These are phyloP conservation scores for Sycobia sp. DNA, from an alignment of 1,140 invertebrate species.

Conservation along the genomic window DNA sequence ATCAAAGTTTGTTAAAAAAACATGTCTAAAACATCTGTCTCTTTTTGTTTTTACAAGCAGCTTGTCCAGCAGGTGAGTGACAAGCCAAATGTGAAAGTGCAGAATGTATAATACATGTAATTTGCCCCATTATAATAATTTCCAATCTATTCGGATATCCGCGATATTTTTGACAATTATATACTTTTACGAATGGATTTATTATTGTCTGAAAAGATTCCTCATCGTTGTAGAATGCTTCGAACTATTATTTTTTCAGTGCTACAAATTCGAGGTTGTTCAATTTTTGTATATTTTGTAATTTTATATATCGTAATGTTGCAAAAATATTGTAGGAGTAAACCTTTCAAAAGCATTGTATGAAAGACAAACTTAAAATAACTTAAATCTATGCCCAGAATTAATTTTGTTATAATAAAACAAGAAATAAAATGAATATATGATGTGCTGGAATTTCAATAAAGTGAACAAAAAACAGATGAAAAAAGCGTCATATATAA, in stretches of 20 bases:
- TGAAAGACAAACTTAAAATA: conserved; percentile 6
- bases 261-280: conserved; percentile 18
- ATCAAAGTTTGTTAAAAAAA: conserved; percentile 23
- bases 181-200: not conserved
- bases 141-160: conserved; percentile 18
- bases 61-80: conserved; percentile 58
- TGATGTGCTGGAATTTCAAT: conserved; percentile 17
- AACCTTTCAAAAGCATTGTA: conserved; percentile 10
- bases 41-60: conserved; percentile 62
- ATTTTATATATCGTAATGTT: conserved; percentile 27
- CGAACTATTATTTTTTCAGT: conserved; percentile 18
- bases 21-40: conserved; percentile 27
- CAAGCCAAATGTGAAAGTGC: conserved; percentile 19
- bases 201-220: conserved; percentile 19
- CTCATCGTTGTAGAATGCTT: conserved; percentile 16
- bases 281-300: conserved; percentile 33
- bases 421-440: not conserved
- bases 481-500: conserved; percentile 7
- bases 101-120: conserved; percentile 26
- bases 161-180: not conserved
- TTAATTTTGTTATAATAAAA: conserved; percentile 32
- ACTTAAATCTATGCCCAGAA: not conserved
- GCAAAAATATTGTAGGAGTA: conserved; percentile 19
- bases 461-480: conserved; percentile 21
- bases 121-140: conserved; percentile 9